Base-by-base conservation (phyloP, 2,797 vertebrate genomes). In the Rhabdomys pumilio region DNA sequence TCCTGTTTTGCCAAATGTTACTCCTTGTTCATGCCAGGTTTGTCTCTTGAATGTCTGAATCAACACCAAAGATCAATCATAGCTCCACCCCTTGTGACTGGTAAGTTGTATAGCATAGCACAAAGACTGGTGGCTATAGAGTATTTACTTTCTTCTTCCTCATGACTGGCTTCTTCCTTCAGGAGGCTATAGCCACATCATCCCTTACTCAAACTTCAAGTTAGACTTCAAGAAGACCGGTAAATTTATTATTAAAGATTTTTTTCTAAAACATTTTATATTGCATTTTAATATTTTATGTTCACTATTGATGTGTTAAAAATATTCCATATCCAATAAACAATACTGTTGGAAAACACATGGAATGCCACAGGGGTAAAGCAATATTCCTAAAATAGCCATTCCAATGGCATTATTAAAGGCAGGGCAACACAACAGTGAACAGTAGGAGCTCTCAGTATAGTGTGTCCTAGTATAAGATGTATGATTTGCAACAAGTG, bases 251-350 rank as follows among this genome's bases (percentile, higher is more conserved):
- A 65, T 88, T 59, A 91, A n/a, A 80, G 22, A 67, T 53, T 79
- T 83, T 55, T 20, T 34, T 59, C 86, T 50, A 75, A 94, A 75
- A n/a, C 9, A 55, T 72, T 87, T 38, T 29, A 41, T 17, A 19
- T 57, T 87, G 38, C 89, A n/a, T 61, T 89, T 85, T 85, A 65
- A 85, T 67, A 50, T 85, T 83, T 67, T 50, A 50, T 85, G 83
- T 65, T 44, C 83, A 50, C 19, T n/a, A 50, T 38, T 82, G n/a
- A 59, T 38, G 55, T 17, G 3, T 26, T 82, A 55, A 61, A 59
- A 61, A 41, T 26, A 65, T 50, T 67, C 29, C 61, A 29, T 63
- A 83, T 12, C 24, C 59, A 83, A 63, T 47, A 34, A 84, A 65
- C 5, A 65, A 47, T 34, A 65, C 17, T 34, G 19, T 67, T 85